A percentile compares a stretch with the other conserved stretches of the same genome.
phyloP scores from a whole-genome alignment of 1,140 invertebrate species.

The Drosophila virilis region DNA sequence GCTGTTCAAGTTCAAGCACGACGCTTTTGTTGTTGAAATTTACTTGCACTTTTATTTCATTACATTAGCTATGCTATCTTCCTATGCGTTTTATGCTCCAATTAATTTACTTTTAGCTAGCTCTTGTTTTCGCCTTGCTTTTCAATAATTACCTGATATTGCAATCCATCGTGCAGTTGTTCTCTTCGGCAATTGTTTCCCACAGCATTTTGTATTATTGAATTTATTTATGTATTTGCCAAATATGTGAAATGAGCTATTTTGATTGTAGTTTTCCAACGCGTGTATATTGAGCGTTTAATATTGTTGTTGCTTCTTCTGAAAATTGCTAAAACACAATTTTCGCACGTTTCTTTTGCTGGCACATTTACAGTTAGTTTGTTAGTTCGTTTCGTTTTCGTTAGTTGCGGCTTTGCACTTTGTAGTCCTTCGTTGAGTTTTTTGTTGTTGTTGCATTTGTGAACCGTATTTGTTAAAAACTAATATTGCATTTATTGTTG shows the following conservation, averaged over 20 bases:
- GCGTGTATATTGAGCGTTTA: constrained; percentile 8
- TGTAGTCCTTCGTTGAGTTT: constrained; percentile 60
- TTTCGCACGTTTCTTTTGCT: constrained; percentile 48
- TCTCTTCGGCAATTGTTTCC: constrained; percentile 79
- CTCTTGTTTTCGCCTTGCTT: constrained; percentile 13
- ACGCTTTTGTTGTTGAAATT: constrained; percentile 26
- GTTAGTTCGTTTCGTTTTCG: constrained; percentile 33
- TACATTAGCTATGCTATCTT: constrained; percentile 15
- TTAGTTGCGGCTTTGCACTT: constrained; percentile 45
- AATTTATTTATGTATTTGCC: constrained; percentile 27
- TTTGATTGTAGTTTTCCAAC: constrained; percentile 13
- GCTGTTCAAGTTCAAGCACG: constrained; percentile 39
- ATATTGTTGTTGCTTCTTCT: constrained; percentile 5
- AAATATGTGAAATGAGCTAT: constrained; percentile 29
- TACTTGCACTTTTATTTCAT: constrained; percentile 63
- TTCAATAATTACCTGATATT: constrained; percentile 78
- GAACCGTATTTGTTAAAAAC: constrained; percentile 46
- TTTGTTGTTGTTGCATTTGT: constrained; percentile 49
- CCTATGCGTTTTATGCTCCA: constrained; percentile 6
- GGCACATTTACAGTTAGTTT: constrained; percentile 64
- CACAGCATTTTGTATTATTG: constrained; percentile 72
- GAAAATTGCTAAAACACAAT: constrained; percentile 84
- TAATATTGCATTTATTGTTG: constrained; percentile 70
- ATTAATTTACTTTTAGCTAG: constrained; percentile 32
- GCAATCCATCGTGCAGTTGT: constrained; percentile 78